Evolutionary conservation across 2,888 invertebrate species (phyloP).

Genomic region (Serripes groenlandicus): DNA sequence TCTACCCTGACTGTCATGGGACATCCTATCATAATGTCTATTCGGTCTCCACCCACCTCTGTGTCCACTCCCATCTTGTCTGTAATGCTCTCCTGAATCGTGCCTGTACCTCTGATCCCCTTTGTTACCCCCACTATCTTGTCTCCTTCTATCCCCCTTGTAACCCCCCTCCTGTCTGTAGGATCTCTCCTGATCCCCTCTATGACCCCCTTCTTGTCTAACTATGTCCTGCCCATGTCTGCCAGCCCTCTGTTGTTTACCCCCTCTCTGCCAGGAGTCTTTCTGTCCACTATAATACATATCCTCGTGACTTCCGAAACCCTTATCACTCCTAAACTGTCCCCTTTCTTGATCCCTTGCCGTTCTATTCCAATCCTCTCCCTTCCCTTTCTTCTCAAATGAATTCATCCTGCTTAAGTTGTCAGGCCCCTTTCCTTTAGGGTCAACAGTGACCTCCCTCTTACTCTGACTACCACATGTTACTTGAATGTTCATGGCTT

Average conservation of each 20-base stretch:
- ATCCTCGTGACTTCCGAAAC: conserved; percentile 23
- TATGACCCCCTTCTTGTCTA: conserved; percentile 4
- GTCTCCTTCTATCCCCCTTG: conserved; percentile 24
- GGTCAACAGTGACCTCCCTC: conserved; percentile 60
- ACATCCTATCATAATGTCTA: conserved; percentile 13
- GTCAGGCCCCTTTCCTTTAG: conserved; percentile 19
- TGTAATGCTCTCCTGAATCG: conserved; percentile 9
- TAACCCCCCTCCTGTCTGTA: conserved; percentile 3
- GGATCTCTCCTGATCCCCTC: conserved; percentile 13
- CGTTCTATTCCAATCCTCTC: conserved; percentile 51
- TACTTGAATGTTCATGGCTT: conserved; percentile 60
- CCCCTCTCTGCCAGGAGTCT: conserved; percentile 8
- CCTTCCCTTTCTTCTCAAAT: conserved; percentile 45
- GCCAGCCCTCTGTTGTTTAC: neutral
- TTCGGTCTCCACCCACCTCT: conserved; percentile 15
- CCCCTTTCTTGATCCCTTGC: conserved; percentile 28
- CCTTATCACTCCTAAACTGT: conserved; percentile 46
- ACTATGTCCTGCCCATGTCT: neutral
- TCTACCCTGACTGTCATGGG: conserved; percentile 17
- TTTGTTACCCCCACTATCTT: conserved; percentile 31
- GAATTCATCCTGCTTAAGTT: conserved; percentile 46
- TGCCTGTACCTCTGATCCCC: conserved; percentile 11
- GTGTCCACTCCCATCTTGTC: conserved; percentile 14
- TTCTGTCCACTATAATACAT: neutral
- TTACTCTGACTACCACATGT: conserved; percentile 56